Base-by-base conservation (phyloP, 2,888 invertebrate species). In the Eupithecia exiguata region DNA sequence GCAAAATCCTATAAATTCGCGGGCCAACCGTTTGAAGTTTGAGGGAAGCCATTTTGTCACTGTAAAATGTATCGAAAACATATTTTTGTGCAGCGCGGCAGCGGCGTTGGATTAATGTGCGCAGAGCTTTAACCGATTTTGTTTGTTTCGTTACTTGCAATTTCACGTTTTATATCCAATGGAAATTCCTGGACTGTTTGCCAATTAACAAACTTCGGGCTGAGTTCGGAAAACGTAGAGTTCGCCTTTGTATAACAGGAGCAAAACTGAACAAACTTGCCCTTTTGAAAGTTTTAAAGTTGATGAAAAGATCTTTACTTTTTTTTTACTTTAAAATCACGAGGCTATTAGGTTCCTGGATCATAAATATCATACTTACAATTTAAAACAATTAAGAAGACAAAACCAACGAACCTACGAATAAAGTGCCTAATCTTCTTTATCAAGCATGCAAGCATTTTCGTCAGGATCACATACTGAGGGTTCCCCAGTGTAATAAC, bases 401-500 rank as follows among this genome's bases (percentile, higher is more conserved):
- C 10, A 25, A 21, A 58, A 58, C 25, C 58, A 58, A 62, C 35
- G 62, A 62, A 35, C 62, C 16, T 62, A 35, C 30, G 62, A 62
- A 62, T 21, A 58, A 58, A 58, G 25, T 25, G 12, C 25, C 58
- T 58, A 58, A 58, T 16, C 65, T 75, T 68, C 68, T 70, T 70
- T 72, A 70, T 70, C 65, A 70, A 65, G 53, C 53, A 58, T 25
- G 14, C 12, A 25, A 58, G 25, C 25, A 69, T 62, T 73, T 76
- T 72, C 43, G 36, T n/a, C 61, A 38, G 62, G 61, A 65, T 74
- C 58, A 70, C 72, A 73, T 74, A 74, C 71, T 58, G 38, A 74
- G 75, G 71, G 78, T 40, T 74, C 72, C 65, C 46, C 72, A 43
- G 63, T 72, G 77, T 77, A 77, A 77, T 77, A 75, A 77, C 74